Percentiles rank a stretch among this genome's conserved stretches.
Conservation (phyloP, 37 sponge, comb jelly and placozoan species). For the Beroe forskalii region DNA sequence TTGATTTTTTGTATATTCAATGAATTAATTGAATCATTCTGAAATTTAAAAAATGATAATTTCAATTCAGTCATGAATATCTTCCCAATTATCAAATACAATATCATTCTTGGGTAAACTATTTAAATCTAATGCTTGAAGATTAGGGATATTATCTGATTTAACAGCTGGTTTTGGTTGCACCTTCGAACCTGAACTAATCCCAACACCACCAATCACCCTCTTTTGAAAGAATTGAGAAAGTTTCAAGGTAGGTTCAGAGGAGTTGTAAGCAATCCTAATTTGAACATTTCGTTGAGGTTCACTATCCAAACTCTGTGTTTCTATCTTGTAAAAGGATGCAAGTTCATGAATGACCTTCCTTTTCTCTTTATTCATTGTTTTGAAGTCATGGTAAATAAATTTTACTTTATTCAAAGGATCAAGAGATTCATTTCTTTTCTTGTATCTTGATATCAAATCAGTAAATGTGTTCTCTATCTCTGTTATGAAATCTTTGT, state of each 20-base stretch:
- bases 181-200: background rate
- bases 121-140: background rate
- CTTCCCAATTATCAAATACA: conserved; percentile 48
- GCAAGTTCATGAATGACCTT: conserved; percentile 79
- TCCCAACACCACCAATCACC: conserved; percentile 46
- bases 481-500: conserved; percentile 19
- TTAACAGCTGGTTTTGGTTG: background rate
- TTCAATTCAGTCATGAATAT: background rate
- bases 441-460: conserved; percentile 14
- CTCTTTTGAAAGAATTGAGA: conserved; percentile 34
- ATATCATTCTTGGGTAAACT: background rate
- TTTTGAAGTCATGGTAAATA: conserved; percentile 69
- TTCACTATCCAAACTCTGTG: conserved; percentile 45
- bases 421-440: conserved; percentile 8
- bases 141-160: background rate
- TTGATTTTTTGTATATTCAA: no score
- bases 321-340: conserved; percentile 64
- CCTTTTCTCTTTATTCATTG: conserved; percentile 71
- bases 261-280: background rate
- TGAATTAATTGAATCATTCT: no score
- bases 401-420: conserved; percentile 14
- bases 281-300: conserved; percentile 56
- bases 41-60: background rate
- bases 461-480: conserved; percentile 4
- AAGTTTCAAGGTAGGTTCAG: background rate